phyloP scores from a whole-genome alignment of 2,113 vertebrate genomes.

The Grammomys dolichurus region DNA sequence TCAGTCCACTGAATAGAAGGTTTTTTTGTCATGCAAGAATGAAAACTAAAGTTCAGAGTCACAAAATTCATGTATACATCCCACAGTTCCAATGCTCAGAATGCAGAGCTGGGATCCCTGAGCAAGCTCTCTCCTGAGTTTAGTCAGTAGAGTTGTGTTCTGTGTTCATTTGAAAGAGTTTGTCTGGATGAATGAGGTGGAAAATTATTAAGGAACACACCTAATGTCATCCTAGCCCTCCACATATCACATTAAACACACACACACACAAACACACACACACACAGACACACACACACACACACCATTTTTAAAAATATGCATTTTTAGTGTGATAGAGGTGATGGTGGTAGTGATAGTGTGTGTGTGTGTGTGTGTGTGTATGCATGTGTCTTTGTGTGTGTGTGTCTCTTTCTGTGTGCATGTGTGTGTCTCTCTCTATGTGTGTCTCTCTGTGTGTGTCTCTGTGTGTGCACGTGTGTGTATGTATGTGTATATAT shows the following conservation, averaged over 20 bases:
- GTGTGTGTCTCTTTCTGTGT: too few species aligned
- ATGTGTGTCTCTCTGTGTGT: too few species aligned
- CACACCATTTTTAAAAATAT: not conserved
- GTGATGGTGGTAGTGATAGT: too few species aligned
- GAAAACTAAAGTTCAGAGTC: not conserved
- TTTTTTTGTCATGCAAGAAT: not conserved
- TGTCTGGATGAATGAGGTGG: not conserved
- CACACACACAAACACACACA: not conserved
- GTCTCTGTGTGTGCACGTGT: too few species aligned
- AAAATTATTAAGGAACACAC: not conserved
- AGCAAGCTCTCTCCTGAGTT: not conserved
- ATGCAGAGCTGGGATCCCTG: not conserved
- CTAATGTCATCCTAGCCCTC: not conserved
- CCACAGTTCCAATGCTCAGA: not conserved
- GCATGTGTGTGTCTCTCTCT: rapidly evolving
- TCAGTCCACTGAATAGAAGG: not conserved
- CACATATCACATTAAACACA: not conserved
- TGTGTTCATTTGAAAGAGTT: not conserved
- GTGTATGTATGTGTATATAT: not conserved
- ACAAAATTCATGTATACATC: not conserved
- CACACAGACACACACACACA: not conserved
- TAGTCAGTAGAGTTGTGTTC: not conserved
- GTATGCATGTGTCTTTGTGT: too few species aligned
- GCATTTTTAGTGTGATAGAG: too few species aligned
- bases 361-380: too few species aligned